Evolutionary conservation across 1,140 invertebrate species (phyloP).

Genomic region (Brachionus asplanchnoidis): DNA sequence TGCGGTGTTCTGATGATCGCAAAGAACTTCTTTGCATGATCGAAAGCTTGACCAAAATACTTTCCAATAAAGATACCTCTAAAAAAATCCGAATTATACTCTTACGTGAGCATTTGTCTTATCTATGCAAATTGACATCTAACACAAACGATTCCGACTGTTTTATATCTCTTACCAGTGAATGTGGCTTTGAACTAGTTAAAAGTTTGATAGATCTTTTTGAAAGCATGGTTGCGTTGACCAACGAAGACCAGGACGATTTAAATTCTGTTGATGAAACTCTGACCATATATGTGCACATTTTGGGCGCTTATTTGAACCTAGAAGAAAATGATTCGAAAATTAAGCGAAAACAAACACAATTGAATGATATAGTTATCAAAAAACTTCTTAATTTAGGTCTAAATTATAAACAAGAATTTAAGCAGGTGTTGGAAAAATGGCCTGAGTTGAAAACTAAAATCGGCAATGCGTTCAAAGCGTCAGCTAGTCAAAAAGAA

Average conservation of each 20-base stretch:
- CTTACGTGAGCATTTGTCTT: slow-evolving; percentile 19
- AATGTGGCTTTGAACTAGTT: slow-evolving; percentile 23
- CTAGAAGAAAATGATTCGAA: background rate
- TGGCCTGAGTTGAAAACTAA: slow-evolving; percentile 15
- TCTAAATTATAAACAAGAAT: slow-evolving; percentile 28
- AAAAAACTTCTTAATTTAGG: slow-evolving; percentile 12
- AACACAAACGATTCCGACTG: background rate
- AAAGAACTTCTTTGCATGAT: slow-evolving; percentile 32
- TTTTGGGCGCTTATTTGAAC: slow-evolving; percentile 11
- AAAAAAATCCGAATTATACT: slow-evolving; percentile 32
- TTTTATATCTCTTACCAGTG: background rate
- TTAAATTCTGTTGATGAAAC: background rate
- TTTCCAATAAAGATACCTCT: slow-evolving; percentile 1
- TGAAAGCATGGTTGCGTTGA: background rate
- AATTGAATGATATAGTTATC: slow-evolving; percentile 10
- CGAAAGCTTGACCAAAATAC: background rate
- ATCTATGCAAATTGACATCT: slow-evolving; percentile 19
- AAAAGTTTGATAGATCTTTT: background rate
- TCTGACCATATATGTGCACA: slow-evolving; percentile 34
- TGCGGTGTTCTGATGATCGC: slow-evolving; percentile 13
- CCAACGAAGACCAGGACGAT: background rate
- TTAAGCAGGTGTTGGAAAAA: slow-evolving; percentile 1
- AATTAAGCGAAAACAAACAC: background rate
- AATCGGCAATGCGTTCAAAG: slow-evolving; percentile 22
- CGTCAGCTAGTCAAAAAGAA: background rate